Conservation (phyloP, 2,113 vertebrate genomes). For the Lepus americanus region DNA sequence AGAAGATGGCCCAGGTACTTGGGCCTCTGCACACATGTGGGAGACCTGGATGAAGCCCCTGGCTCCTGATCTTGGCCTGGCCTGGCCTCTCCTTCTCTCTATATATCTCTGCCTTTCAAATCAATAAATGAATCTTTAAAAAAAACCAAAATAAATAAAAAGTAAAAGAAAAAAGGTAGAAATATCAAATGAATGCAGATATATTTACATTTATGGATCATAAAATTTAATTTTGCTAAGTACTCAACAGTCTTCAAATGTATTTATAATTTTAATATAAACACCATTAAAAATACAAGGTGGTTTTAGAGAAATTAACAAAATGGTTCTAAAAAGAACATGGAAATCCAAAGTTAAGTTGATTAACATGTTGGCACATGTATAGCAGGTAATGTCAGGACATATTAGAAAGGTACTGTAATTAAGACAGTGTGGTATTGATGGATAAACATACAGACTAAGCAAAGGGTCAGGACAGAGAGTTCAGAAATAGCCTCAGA, state of each 20-base stretch:
- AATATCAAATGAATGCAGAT: not conserved
- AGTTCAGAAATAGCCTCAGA: not conserved
- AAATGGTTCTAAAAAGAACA: not conserved
- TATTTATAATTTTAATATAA: not conserved
- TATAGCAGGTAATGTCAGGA: not conserved
- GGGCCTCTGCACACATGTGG: no score
- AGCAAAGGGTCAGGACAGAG: not conserved
- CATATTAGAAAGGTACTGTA: not conserved
- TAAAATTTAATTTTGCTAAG: not conserved
- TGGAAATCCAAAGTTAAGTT: conserved; percentile 2
- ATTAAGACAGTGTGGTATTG: not conserved
- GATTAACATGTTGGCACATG: not conserved
- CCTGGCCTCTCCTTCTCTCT: no score
- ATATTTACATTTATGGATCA: not conserved
- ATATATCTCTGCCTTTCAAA: no score
- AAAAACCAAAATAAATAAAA: no score
- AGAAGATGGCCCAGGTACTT: no score
- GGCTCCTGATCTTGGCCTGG: no score
- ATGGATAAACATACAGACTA: not conserved
- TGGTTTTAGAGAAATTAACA: not conserved
- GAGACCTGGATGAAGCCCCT: no score
- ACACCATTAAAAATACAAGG: not conserved
- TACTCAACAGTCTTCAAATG: not conserved
- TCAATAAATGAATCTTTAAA: no score
- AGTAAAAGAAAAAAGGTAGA: no score